Conservation (phyloP, 2,797 vertebrate genomes). For the Glyptemys insculpta region DNA sequence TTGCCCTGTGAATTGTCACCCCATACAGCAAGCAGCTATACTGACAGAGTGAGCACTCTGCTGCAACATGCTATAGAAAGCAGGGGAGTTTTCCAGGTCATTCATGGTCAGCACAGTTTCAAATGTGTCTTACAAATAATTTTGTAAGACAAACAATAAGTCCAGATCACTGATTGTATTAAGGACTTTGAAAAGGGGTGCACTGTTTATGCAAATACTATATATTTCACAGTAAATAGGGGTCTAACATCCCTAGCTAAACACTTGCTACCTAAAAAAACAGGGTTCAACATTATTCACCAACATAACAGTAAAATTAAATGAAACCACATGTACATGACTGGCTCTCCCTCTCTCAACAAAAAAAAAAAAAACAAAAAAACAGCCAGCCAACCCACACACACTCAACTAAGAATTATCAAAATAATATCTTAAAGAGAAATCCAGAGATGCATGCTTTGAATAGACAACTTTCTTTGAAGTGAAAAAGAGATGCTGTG, state of each 20-base stretch:
- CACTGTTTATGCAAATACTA: background rate
- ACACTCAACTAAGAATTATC: background rate
- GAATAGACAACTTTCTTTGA: background rate
- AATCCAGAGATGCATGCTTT: background rate
- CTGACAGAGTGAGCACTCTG: conserved; percentile 56
- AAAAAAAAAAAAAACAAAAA: too few relatives aligned
- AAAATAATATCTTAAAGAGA: background rate
- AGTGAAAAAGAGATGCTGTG: background rate
- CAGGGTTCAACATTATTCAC: background rate
- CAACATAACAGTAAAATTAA: background rate
- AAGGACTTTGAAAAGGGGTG: background rate
- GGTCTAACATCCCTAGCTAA: background rate
- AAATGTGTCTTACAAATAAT: conserved; percentile 49
- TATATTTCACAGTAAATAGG: background rate
- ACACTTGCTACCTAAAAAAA: background rate
- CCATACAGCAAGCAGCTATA: conserved; percentile 59
- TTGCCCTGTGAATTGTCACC: conserved; percentile 65
- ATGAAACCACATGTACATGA: background rate
- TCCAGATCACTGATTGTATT: background rate
- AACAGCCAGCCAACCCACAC: background rate
- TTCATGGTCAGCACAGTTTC: conserved; percentile 24
- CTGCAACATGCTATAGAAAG: conserved; percentile 28
- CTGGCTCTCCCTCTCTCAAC: background rate
- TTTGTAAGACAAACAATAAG: background rate
- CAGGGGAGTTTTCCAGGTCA: conserved; percentile 43